Base-by-base conservation (phyloP, 2,797 vertebrate species). In the Sebastes melanostomus region DNA sequence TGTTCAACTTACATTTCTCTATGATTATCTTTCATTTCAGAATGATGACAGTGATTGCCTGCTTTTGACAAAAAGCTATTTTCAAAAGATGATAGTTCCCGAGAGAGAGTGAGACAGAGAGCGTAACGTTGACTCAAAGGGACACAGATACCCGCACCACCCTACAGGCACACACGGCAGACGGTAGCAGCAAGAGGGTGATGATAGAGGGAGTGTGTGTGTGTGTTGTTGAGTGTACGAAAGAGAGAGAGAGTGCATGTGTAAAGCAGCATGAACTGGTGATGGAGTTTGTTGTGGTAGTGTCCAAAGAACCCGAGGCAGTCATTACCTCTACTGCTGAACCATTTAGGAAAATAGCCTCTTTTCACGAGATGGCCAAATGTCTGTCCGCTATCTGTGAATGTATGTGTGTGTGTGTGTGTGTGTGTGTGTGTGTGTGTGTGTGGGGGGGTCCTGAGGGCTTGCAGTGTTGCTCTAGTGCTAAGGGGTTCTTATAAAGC, bases 261-360 rank as follows among this genome's bases (percentile, higher is more conserved):
- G 75, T 80, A 69, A 80, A 83, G 80, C 81, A 77, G 81, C 78
- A 78, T 83, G 87, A 79, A 75, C 65, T 56, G 61, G 75, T 89
- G 86, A 89, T 81, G 60, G 78, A 83, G 84, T 89, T 83, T 91
- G 79, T 85, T 87, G 80, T 71, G 72, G 65, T 71, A n/a, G 67
- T 70, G 84, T 90, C 88, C 88, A 88, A 86, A 88, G 82, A 85
- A 87, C 88, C 88, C 8, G 68, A 85, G 88, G 89, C 87, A 73
- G 75, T 90, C 86, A 89, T 95, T 92, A 88, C 84, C 84, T 93
- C 72, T 88, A 84, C 67, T 89, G 87, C 82, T 86, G 85, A 87
- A 88, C 84, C 89, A 88, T 92, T 94, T 89, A 91, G 78, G 80
- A 87, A 93, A 93, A 91, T 89, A 84, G 70, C 78, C 59, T 91